Conservation (phyloP, 2,797 vertebrate genomes). For the Peromyscus attwateri region DNA sequence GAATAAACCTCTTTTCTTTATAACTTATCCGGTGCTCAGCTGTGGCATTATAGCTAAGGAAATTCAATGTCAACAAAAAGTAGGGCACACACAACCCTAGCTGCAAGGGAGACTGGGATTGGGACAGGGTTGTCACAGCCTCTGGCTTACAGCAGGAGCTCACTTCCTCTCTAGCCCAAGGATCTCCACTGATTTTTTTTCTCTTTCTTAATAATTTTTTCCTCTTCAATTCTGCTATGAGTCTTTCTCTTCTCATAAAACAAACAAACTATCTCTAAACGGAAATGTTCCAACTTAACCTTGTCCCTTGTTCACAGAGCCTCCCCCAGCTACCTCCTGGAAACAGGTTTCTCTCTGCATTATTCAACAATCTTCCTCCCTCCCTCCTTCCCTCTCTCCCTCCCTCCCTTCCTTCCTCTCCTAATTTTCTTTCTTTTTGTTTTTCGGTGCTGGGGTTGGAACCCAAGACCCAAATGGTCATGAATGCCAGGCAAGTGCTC, state of each 20-base stretch:
- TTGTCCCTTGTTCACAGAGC: not conserved
- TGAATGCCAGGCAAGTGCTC: not conserved
- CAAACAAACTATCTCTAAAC: not conserved
- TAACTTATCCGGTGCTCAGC: not conserved
- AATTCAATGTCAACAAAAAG: not conserved
- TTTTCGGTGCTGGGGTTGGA: not conserved
- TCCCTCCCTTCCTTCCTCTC: not conserved
- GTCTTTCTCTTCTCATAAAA: slow-evolving; percentile 32
- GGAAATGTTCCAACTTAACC: not conserved
- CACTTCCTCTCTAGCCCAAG: not conserved
- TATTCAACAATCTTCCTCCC: not conserved
- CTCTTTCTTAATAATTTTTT: not conserved
- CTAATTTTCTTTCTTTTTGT: not conserved
- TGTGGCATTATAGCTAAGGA: not conserved
- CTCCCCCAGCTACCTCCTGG: not conserved
- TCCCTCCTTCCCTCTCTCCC: not conserved
- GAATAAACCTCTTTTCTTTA: not conserved
- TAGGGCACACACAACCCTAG: not conserved
- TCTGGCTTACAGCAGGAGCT: not conserved
- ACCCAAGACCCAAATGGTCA: not conserved
- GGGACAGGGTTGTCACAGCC: too few relatives aligned
- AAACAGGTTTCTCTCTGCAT: not conserved
- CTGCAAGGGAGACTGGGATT: not conserved
- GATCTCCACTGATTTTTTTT: not conserved
- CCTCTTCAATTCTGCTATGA: not conserved